phyloP scores from a whole-genome alignment of 92 coral and sea anemone genomes.

The Zoanthus gigantus region DNA sequence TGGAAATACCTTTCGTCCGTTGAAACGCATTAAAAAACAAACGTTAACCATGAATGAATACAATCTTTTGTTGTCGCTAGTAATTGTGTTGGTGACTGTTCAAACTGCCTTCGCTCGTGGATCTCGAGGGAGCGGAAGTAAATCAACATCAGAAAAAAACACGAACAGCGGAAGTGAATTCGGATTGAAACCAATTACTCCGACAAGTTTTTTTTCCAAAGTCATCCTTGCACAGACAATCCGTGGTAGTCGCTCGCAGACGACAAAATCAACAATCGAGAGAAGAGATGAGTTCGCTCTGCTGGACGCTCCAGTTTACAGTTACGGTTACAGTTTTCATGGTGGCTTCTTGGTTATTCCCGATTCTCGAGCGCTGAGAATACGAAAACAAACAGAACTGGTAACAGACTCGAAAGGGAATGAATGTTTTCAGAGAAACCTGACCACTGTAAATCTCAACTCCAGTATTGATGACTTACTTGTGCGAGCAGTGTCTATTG shows the following conservation, averaged over 20 bases:
- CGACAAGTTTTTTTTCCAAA: slow-evolving; percentile 25
- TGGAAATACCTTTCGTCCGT: too few relatives aligned
- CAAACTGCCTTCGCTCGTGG: background rate
- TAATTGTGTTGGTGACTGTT: background rate
- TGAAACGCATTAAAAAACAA: background rate
- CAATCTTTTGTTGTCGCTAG: background rate
- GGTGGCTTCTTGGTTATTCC: slow-evolving; percentile 34
- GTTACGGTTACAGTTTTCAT: slow-evolving; percentile 28
- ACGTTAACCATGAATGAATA: background rate
- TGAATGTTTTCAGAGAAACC: background rate
- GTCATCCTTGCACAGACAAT: slow-evolving; percentile 34
- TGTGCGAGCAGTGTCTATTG: background rate
- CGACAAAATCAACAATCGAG: background rate
- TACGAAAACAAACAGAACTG: slow-evolving; percentile 13
- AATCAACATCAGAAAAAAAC: background rate
- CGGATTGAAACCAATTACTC: background rate
- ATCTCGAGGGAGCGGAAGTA: background rate
- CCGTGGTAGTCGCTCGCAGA: slow-evolving; percentile 11
- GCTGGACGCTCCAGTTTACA: slow-evolving; percentile 10
- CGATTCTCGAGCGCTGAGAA: slow-evolving; percentile 25
- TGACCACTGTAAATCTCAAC: background rate
- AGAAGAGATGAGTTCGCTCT: background rate
- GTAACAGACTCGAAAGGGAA: background rate
- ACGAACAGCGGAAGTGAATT: background rate
- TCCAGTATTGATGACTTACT: background rate